Evolutionary conservation across 2,797 vertebrate genomes (phyloP), one percentile per base, ranked within the genome.

Genomic region (Basileuterus tristriatus): DNA sequence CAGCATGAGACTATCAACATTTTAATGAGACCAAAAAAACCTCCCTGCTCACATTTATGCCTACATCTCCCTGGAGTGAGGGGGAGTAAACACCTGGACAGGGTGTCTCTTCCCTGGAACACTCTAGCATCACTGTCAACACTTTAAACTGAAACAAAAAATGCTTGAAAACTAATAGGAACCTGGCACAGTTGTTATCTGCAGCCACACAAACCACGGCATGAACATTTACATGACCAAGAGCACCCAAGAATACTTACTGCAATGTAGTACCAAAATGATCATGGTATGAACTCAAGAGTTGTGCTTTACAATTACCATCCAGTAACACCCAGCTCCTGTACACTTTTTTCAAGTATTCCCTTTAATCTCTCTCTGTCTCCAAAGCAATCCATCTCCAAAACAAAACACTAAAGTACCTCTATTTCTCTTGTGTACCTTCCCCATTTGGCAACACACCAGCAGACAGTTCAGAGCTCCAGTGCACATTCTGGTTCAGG

Each of bases 71-170:
- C 9, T 8, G 19, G 11, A 74, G 13, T 0, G 15, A 69, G 7
- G 9, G 10, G 27, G 10, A 56, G 10, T 32, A 60, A 72, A 67
- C 20, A 87, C 19, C 10, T 20, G 62, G 29, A 67, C 41, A 56
- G 14, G 18, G 7, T 55, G 41, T 46, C 32, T 72, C 41, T 27
- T 47, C n/a, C n/a, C 36, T 46, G 8, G 24, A 19, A 89, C 26
- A 27, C 29, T 37, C 20, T 20, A 56, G 64, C 15, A 67, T 41
- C 0, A 0, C 32, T n/a, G 34, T 60, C 37, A 67, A 59, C 4
- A 24, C 26, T 46, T 88, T 29, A 32, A 68, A 90, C 34, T 29
- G 22, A 52, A 52, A 9, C 29, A 49, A 53, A 77, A 55, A 37
- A 44, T 10, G 27, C 5, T 34, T 3, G 5, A 63, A 74, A 70